Percentiles rank a stretch among this genome's conserved stretches.
Conservation (phyloP, 2,888 invertebrate genomes). For the Hemicrepidius hirtus region DNA sequence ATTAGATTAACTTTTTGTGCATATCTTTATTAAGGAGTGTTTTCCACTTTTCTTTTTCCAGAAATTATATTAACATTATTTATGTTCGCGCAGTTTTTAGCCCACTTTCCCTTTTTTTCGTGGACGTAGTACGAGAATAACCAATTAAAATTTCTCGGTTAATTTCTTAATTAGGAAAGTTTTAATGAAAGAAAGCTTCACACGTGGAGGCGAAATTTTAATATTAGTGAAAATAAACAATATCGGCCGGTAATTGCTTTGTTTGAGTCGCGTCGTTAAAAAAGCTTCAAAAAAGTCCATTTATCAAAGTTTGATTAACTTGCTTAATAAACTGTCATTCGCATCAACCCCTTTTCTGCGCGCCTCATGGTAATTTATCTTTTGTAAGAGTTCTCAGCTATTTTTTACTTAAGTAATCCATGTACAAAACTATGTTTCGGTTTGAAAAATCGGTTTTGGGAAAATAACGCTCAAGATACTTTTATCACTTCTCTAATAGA, state of each 20-base stretch:
- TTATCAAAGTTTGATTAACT: conserved; percentile 59
- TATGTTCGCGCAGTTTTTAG: conserved; percentile 27
- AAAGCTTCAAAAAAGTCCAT: conserved; percentile 51
- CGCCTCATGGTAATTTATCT: conserved; percentile 54
- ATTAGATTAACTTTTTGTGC: conserved; percentile 45
- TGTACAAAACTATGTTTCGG: conserved; percentile 26
- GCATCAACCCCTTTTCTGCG: conserved; percentile 55
- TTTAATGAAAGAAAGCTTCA: conserved; percentile 26
- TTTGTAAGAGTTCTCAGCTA: conserved; percentile 45
- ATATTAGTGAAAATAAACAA: conserved; percentile 38
- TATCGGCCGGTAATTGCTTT: conserved; percentile 46
- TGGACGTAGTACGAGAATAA: neutral
- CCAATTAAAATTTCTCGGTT: conserved; percentile 8
- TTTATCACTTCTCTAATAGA: neutral
- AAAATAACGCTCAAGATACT: neutral
- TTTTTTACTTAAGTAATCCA: conserved; percentile 24
- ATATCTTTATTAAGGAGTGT: conserved; percentile 36
- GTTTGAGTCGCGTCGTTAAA: conserved; percentile 33
- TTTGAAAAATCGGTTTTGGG: neutral
- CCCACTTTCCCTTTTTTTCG: conserved; percentile 1
- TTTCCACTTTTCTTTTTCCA: conserved; percentile 20
- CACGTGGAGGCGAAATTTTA: conserved; percentile 16
- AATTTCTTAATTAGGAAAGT: conserved; percentile 42
- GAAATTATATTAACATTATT: conserved; percentile 43
- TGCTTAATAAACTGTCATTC: conserved; percentile 58